Base-by-base conservation (phyloP, 2,797 vertebrate genomes). In the Danio kyathit region DNA sequence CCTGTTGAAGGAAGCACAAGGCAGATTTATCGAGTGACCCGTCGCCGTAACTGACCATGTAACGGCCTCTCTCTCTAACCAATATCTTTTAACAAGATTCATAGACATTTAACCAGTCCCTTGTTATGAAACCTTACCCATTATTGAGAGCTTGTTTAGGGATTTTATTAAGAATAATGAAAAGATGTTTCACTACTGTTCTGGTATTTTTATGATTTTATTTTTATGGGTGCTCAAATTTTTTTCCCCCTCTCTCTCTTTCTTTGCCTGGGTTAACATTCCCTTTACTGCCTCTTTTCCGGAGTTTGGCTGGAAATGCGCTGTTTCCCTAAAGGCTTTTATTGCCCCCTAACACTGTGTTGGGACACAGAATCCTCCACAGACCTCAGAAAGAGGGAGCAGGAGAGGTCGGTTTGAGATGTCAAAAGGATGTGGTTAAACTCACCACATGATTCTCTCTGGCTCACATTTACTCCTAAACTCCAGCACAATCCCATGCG, bases 161-260 rank as follows among this genome's bases (percentile, higher is more conserved):
- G 69, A 38, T 88, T 91, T 89, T 83, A 91, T 89, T 89, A 84
- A 83, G 63, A 85, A 87, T 85, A 88, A 91, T 89, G 88, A 91
- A 93, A 91, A 91, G 90, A 92, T 88, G 86, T 92, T 93, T 93
- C 90, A 91, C 88, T 90, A 88, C 89, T 87, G 86, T 89, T 89
- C 89, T 92, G 92, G 89, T 91, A 92, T 93, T 93, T 93, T 93
- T 92, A 91, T 91, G 86, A 88, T 92, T 91, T 90, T 81, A 86
- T 84, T 93, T 92, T 92, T 89, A 91, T 87, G 88, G 87, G 88
- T 79, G 79, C 87, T 90, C 81, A 66, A 83, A 73, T 81, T 82
- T 77, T 63, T 49, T 21, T 5, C 29, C 7, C 40, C 17, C 61
- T 85, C 82, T 77, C 19, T 71, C 76, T 76, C 80, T 85, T 88